Conservation (phyloP, 2,113 vertebrate species). For the Brevimyrus niger region DNA sequence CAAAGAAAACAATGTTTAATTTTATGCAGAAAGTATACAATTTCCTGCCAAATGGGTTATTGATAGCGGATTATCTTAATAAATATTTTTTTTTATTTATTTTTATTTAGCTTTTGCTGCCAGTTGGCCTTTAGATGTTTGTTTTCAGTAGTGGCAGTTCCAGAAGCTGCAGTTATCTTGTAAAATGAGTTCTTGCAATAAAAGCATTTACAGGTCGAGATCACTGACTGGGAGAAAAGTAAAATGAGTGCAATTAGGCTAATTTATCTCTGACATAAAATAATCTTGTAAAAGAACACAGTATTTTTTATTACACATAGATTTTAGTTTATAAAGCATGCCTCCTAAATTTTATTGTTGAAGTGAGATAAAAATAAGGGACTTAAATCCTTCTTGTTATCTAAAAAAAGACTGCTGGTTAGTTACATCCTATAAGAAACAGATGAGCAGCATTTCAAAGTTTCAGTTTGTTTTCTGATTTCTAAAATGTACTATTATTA, state of each 20-base stretch:
- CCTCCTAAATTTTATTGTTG: constrained; percentile 29
- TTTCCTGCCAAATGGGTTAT: background rate
- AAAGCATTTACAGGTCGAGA: constrained; percentile 1
- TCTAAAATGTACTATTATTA: background rate
- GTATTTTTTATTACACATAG: constrained; percentile 14
- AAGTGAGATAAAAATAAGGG: constrained; percentile 36
- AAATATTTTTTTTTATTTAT: constrained; percentile 27
- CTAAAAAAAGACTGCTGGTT: background rate
- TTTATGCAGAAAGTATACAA: background rate
- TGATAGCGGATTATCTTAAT: background rate
- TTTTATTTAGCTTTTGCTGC: constrained; percentile 26
- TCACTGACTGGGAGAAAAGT: background rate
- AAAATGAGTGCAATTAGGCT: background rate
- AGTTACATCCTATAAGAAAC: background rate
- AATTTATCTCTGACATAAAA: background rate
- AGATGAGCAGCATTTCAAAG: background rate
- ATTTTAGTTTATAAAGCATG: constrained; percentile 32
- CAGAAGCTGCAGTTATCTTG: constrained; percentile 19
- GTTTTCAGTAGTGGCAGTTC: constrained; percentile 21
- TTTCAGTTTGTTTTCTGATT: background rate
- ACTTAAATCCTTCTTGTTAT: background rate
- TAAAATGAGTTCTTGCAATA: constrained; percentile 1
- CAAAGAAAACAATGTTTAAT: background rate
- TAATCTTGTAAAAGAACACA: constrained; percentile 1
- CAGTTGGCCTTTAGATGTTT: constrained; percentile 27